Evolutionary conservation across 2,888 invertebrate genomes (phyloP), one percentile per base, ranked within the genome.

Genomic region (Aphodius granarius): DNA sequence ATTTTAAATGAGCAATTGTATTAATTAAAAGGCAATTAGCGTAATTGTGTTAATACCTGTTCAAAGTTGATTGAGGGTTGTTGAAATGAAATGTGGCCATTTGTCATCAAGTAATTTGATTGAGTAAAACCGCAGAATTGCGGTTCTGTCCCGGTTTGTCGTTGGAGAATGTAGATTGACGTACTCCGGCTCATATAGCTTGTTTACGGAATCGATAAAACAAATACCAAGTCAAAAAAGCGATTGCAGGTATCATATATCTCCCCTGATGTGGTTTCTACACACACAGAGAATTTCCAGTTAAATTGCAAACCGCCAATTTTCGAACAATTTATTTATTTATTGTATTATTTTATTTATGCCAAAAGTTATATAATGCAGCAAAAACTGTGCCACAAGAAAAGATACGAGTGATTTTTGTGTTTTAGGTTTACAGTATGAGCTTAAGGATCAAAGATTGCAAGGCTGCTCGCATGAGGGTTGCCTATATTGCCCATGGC

Each of bases 351-450:
- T n/a, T n/a, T n/a, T n/a, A n/a, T n/a, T n/a, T n/a, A n/a, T n/a
- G n/a, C n/a, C n/a, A n/a, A n/a, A n/a, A n/a, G n/a, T n/a, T n/a
- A n/a, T n/a, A n/a, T n/a, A n/a, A n/a, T n/a, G n/a, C n/a, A n/a
- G n/a, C n/a, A n/a, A n/a, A n/a, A n/a, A n/a, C n/a, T n/a, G n/a
- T n/a, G n/a, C n/a, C n/a, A n/a, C n/a, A n/a, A n/a, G n/a, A n/a
- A n/a, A n/a, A n/a, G n/a, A n/a, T 0, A 43, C 13, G 43, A 43
- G 6, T 43, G 23, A 68, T 17, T 17, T 63, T 70, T 66, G 80
- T 81, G 77, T 84, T 84, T 74, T 83, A 86, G 86, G 86, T 83
- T 82, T 86, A 82, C 87, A 87, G 84, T 85, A 87, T 87, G 87
- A 87, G 81, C 85, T 85, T 83, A 85, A 83, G 80, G 85, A 86